Percentiles rank a stretch among this genome's conserved stretches.
These are phyloP conservation scores for Protomyctophum bolini DNA, from an alignment of 2,113 vertebrate genomes.

Conservation along the genomic window DNA sequence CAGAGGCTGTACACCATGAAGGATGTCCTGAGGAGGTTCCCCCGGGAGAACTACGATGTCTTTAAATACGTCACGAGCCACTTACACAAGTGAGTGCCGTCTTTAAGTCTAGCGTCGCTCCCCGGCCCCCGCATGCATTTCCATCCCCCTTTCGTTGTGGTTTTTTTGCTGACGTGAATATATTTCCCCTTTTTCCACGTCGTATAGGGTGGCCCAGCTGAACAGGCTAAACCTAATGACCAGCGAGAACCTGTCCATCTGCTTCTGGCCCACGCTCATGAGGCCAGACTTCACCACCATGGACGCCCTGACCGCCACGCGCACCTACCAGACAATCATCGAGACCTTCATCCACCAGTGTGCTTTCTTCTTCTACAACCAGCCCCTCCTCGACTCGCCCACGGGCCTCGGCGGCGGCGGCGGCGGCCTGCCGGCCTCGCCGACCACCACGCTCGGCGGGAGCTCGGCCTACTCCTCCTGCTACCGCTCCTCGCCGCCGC, in stretches of 20 bases:
- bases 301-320: constrained; percentile 93
- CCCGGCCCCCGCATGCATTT: neutral
- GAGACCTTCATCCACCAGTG: constrained; percentile 97
- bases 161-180: neutral
- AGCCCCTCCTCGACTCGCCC: constrained; percentile 84
- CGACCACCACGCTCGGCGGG: constrained; percentile 76
- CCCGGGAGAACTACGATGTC: constrained; percentile 93
- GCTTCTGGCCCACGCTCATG: constrained; percentile 97
- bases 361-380: constrained; percentile 94
- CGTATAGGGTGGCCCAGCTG: constrained; percentile 93
- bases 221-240: constrained; percentile 93
- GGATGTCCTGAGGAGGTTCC: constrained; percentile 90
- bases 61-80: constrained; percentile 94
- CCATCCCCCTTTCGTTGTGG: too few species aligned
- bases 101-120: neutral
- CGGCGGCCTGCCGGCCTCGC: constrained; percentile 75
- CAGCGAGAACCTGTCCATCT: constrained; percentile 96
- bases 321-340: constrained; percentile 97
- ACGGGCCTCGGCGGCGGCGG: too few species aligned
- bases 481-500: constrained; percentile 74
- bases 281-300: constrained; percentile 93
- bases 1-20: constrained; percentile 92
- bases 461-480: constrained; percentile 74
- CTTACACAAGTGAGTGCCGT: constrained; percentile 86
- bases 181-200: constrained; percentile 24